phyloP scores from a whole-genome alignment of 2,888 invertebrate genomes.

The Folsomia manolachei region DNA sequence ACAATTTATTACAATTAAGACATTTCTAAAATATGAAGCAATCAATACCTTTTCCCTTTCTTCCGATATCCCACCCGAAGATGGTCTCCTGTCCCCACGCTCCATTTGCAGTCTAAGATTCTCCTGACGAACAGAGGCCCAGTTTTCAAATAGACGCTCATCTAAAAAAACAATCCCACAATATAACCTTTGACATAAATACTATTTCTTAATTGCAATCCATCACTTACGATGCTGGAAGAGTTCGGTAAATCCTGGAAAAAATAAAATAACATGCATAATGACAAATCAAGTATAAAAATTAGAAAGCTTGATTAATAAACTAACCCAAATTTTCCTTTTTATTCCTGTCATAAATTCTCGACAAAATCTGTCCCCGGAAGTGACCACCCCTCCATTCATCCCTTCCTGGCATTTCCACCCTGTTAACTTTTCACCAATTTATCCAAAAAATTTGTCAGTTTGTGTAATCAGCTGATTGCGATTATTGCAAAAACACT shows the following conservation, averaged over 20 bases:
- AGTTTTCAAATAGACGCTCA: slow-evolving; percentile 79
- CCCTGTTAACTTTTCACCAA: too few species aligned
- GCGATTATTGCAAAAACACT: too few species aligned
- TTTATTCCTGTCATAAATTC: slow-evolving; percentile 71
- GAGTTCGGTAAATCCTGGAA: slow-evolving; percentile 73
- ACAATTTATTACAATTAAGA: slow-evolving; percentile 1
- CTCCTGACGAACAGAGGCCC: slow-evolving; percentile 74
- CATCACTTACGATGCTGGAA: slow-evolving; percentile 79
- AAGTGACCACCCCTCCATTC: slow-evolving; percentile 57
- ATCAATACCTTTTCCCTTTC: slow-evolving; percentile 51
- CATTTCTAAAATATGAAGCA: neutral
- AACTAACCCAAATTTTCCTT: too few species aligned
- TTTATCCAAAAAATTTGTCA: too few species aligned
- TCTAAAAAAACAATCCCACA: slow-evolving; percentile 59
- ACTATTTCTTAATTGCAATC: slow-evolving; percentile 41
- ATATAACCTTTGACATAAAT: slow-evolving; percentile 2
- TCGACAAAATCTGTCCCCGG: slow-evolving; percentile 68
- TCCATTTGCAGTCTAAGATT: slow-evolving; percentile 84
- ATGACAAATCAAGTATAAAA: too few species aligned
- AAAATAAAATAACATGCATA: too few species aligned
- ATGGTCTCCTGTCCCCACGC: slow-evolving; percentile 59
- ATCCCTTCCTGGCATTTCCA: slow-evolving; percentile 28
- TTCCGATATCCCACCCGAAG: slow-evolving; percentile 45
- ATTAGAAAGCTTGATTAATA: too few species aligned
- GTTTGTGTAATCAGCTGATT: too few species aligned